Percentiles rank a stretch among this genome's conserved stretches.
Conservation (phyloP, 1,140 invertebrate species). For the Diorhabda carinulata region DNA sequence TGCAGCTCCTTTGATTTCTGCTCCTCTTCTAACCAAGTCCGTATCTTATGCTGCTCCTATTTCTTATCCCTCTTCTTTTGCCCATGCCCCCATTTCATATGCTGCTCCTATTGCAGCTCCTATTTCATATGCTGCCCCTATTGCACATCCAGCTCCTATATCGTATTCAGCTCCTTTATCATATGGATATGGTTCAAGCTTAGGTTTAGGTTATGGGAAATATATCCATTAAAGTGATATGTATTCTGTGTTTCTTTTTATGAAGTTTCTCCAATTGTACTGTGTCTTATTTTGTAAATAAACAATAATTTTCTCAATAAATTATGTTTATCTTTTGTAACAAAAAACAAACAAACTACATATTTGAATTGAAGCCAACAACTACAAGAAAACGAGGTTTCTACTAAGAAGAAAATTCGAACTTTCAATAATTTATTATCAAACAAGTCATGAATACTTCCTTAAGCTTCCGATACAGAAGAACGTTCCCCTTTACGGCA, state of each 20-base stretch:
- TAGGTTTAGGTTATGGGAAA: constrained; percentile 18
- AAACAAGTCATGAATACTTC: no score
- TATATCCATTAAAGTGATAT: constrained; percentile 20
- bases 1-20: constrained; percentile 21
- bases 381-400: no score
- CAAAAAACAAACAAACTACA: no score
- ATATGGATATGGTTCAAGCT: constrained; percentile 14
- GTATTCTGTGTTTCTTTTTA: constrained; percentile 8
- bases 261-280: neutral
- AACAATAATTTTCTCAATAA: constrained; percentile 14
- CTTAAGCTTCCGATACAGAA: no score
- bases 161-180: constrained; percentile 25
- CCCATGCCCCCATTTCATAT: constrained; percentile 6
- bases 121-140: constrained; percentile 6
- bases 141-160: constrained; percentile 21
- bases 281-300: constrained; percentile 3
- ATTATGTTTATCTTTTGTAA: constrained; percentile 10
- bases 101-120: constrained; percentile 22
- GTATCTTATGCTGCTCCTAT: constrained; percentile 6
- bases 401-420: no score
- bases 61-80: constrained; percentile 8
- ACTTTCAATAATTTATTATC: no score
- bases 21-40: constrained; percentile 19
- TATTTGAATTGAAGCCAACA: no score
- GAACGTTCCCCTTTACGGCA: no score